Evolutionary conservation across 2,888 invertebrate genomes (phyloP), one percentile per base, ranked within the genome.

Genomic region (Physocephala rufipes): DNA sequence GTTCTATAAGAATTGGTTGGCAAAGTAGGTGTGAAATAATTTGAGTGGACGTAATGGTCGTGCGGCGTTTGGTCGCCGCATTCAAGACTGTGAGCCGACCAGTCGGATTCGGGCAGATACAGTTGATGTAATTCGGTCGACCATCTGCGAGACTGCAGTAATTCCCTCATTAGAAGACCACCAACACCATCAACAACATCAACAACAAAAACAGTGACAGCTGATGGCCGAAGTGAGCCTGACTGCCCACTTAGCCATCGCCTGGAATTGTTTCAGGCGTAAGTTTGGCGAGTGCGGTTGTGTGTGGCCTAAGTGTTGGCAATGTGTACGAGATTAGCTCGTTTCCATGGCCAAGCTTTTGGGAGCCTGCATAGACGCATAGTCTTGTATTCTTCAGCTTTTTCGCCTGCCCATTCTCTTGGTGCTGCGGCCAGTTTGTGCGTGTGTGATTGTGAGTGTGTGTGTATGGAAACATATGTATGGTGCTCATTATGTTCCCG

Each of bases 211-310:
- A 36, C 36, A 36, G 9, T 9, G 9, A 36, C 9, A 36, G 36
- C 9, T 36, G 36, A 36, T 36, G 4, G 36, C 36, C 9, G 9
- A 36, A 73, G 73, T 68, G 73, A 55, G 70, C 58, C 70, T 63
- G 66, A 67, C 75, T 74, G 75, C 79, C 78, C 81, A 79, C 81
- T 82, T 81, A 81, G 82, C 82, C 81, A 81, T 81, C 82, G 78
- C 79, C 82, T 80, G 75, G 83, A 82, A 82, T 82, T 82, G 81
- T 82, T 81, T 79, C 83, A 81, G 80, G 81, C 82, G 83, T 82
- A 83, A 79, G 79, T n/a, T n/a, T 7, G 9, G 83, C 81, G 78
- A 71, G 71, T 70, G 49, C 36, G 47, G 36, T 45, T 68, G 59
- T 64, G 30, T 68, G 61, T 51, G 64, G 63, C 49, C 36, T 7